Evolutionary conservation across 1,140 invertebrate genomes (phyloP), one percentile per base, ranked within the genome.

Genomic region (Eupeodes corollae): DNA sequence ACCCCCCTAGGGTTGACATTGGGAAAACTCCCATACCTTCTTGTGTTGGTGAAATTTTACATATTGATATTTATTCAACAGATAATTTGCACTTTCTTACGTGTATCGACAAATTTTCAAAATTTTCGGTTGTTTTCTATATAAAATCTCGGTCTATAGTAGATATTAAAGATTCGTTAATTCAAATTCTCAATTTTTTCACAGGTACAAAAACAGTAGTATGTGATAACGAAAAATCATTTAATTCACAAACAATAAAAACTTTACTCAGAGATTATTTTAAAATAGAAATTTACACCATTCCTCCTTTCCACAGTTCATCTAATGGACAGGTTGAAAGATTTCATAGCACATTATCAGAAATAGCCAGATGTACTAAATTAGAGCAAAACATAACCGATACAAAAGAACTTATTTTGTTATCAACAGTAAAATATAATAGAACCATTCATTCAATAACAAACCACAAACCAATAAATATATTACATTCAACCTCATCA

Each of bases 321-420:
- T n/a, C n/a, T n/a, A n/a, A n/a, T 51, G 52, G 47, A 15, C 46
- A 52, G 39, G 39, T 52, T 15, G 46, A 52, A 19, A 49, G 54
- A 33, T 52, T 54, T 42, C 39, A 56, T 31, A 54, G 49, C 18
- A 52, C 48, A 6, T 15, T 54, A 18, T 19, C 44, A 10, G 43
- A 55, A 42, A 48, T 50, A 2, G 48, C 45, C 8, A n/a, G 43
- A 16, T 55, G 54, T 38, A 37, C 52, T 6, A 56, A 49, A 43
- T 30, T 52, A 12, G 49, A 54, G 42, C 45, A 52, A 31, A 32
- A 41, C 14, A 10, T 46, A 5, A 39, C 26, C 6, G 48, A 55
- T 11, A 56, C 40, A 16, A 33, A 50, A 15, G 38, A 54, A 14
- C 12, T 52, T 11, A 51, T 42, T 12, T 21, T 43, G 6, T 6